A percentile compares a stretch with the other conserved stretches of the same genome.
Evolutionary conservation across 2,113 vertebrate genomes (phyloP).

Genomic region (Rallus limicola): DNA sequence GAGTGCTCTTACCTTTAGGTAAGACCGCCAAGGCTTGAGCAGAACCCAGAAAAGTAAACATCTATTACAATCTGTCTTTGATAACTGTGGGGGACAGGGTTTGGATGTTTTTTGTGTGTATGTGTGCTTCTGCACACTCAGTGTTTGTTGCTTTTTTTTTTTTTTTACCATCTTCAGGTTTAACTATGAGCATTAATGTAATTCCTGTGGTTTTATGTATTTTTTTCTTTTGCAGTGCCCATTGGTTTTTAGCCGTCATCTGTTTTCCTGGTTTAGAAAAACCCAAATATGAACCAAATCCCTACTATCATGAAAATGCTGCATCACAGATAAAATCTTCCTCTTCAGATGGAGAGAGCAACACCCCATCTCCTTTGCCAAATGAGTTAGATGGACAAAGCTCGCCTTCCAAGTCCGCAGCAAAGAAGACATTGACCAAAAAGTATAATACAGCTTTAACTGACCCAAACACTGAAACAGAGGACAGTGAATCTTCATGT

Average conservation of each 20-base stretch:
- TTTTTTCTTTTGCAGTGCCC: slow-evolving; percentile 82
- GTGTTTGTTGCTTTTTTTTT: accelerated
- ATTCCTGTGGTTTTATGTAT: background rate
- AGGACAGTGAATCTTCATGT: slow-evolving; percentile 64
- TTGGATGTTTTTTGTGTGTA: accelerated
- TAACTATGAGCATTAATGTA: background rate
- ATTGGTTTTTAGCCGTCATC: slow-evolving; percentile 98
- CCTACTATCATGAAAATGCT: slow-evolving; percentile 78
- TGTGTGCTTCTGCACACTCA: accelerated
- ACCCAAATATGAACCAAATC: slow-evolving; percentile 84
- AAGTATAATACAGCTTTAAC: slow-evolving; percentile 69
- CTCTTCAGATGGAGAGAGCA: slow-evolving; percentile 75
- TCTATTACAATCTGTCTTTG: background rate
- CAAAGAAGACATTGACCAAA: slow-evolving; percentile 77
- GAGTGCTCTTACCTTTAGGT: background rate
- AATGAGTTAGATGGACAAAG: slow-evolving; percentile 76
- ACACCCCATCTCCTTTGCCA: slow-evolving; percentile 66
- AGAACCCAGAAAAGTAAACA: slow-evolving; percentile 6
- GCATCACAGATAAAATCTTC: slow-evolving; percentile 56
- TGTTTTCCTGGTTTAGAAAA: slow-evolving; percentile 93
- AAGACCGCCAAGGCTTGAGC: background rate
- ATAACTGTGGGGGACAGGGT: background rate
- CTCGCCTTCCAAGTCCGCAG: slow-evolving; percentile 67
- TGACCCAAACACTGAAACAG: slow-evolving; percentile 70
- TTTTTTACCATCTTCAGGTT: background rate